Conservation (phyloP, 2,113 vertebrate species). For the Pseudopodoces humilis region DNA sequence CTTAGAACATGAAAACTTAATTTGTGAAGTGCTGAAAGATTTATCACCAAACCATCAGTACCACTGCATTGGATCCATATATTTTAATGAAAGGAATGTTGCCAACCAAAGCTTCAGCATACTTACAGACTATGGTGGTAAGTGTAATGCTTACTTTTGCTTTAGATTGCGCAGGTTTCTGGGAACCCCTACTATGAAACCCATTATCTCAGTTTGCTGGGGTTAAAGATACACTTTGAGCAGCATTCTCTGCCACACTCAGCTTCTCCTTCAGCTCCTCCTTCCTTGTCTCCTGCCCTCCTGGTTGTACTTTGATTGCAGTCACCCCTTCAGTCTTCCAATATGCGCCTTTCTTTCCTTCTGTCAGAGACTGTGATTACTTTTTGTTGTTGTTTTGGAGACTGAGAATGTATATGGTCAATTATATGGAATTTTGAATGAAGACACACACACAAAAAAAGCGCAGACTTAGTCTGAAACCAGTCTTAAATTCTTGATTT, state of each 20-base stretch:
- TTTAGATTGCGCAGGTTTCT: background rate
- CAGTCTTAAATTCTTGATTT: background rate
- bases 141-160: constrained; percentile 47
- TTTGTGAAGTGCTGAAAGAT: accelerated
- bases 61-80: accelerated
- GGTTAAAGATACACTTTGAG: background rate
- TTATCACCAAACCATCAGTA: accelerated
- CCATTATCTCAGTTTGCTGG: background rate
- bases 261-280: background rate
- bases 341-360: background rate
- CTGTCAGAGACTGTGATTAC: background rate
- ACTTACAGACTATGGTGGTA: constrained; percentile 65
- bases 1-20: accelerated
- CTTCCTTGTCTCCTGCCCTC: background rate
- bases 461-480: background rate
- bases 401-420: background rate
- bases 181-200: background rate
- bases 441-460: background rate
- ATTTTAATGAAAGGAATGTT: accelerated
- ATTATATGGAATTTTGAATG: background rate
- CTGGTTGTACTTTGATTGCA: background rate
- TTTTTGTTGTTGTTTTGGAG: background rate
- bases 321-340: background rate
- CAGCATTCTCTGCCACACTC: background rate
- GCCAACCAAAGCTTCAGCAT: accelerated